Percentiles rank a stretch among this genome's conserved stretches.
Conservation (phyloP, 2,797 vertebrate genomes). For the Strix occidentalis region DNA sequence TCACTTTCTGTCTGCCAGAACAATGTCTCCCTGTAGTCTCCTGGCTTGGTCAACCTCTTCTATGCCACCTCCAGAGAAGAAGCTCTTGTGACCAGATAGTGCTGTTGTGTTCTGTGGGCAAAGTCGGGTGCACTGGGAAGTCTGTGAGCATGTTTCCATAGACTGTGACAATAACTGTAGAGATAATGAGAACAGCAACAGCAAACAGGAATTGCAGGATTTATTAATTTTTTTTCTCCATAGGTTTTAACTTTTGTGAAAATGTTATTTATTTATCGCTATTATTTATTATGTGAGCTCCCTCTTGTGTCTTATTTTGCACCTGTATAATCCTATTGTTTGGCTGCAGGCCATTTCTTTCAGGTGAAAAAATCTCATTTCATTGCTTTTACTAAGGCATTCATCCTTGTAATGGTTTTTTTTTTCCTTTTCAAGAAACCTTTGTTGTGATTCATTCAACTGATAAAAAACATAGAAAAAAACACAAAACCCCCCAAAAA, state of each 20-base stretch:
- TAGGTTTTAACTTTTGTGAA: neutral
- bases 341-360: neutral
- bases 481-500: neutral
- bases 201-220: neutral
- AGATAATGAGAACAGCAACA: neutral
- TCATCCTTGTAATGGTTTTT: neutral
- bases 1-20: neutral
- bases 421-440: neutral
- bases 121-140: neutral
- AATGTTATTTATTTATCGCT: constrained; percentile 25
- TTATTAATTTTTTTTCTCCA: neutral
- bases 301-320: constrained; percentile 65
- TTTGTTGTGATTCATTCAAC: neutral
- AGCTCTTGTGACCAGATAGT: neutral
- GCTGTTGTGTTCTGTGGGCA: neutral
- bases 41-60: neutral
- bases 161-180: neutral
- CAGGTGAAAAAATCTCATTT: neutral
- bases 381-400: neutral
- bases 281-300: constrained; percentile 67
- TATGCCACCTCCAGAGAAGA: neutral
- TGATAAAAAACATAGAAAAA: neutral
- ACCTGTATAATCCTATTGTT: constrained; percentile 24
- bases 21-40: neutral
- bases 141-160: neutral